Conservation (phyloP, 2,797 vertebrate species). For the Okamejei kenojei region DNA sequence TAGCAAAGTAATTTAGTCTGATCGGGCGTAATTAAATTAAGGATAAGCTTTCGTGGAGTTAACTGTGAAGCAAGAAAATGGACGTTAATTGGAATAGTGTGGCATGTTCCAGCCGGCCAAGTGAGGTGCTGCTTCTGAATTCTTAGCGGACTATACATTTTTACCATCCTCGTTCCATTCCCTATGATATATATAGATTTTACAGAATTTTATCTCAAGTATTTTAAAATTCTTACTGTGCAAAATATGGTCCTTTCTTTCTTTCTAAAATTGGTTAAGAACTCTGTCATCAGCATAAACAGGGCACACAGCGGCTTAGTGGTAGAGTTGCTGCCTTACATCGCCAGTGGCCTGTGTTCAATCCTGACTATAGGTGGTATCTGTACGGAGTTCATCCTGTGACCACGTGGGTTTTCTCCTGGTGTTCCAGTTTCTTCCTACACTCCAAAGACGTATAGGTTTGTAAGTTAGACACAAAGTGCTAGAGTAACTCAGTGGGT, state of each 20-base stretch:
- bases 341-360: too few species aligned
- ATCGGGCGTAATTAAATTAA: neutral
- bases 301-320: too few species aligned
- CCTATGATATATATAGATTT: neutral
- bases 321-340: too few species aligned
- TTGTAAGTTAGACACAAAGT: too few species aligned
- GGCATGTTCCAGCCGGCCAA: neutral
- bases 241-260: neutral
- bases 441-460: too few species aligned
- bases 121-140: neutral
- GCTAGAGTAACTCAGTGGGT: too few species aligned
- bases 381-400: too few species aligned
- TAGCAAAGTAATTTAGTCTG: neutral
- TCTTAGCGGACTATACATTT: neutral
- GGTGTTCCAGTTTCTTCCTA: too few species aligned
- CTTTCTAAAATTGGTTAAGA: neutral
- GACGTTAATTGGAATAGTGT: neutral
- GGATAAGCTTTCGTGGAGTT: neutral
- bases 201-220: neutral
- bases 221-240: neutral
- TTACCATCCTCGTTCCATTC: neutral
- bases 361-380: too few species aligned
- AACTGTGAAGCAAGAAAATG: neutral
- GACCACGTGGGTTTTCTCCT: too few species aligned
- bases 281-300: neutral